Conservation (phyloP, 2,888 invertebrate species). For the Hipparchia semele region DNA sequence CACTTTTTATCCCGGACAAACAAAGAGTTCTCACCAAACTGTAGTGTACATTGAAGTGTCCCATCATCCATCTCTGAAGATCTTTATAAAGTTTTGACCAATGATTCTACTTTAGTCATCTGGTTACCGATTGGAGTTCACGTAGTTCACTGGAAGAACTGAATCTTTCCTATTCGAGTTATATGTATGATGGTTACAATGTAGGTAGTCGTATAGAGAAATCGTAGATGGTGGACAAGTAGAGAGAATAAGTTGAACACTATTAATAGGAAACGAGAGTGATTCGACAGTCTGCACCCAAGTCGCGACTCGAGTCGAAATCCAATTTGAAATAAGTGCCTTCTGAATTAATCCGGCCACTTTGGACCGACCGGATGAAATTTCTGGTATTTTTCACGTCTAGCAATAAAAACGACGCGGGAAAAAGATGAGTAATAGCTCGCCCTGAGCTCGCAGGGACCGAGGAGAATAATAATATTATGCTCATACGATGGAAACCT, state of each 20-base stretch:
- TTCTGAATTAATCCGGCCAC: constrained; percentile 81
- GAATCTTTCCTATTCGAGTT: neutral
- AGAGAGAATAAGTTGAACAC: constrained; percentile 52
- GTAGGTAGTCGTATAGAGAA: constrained; percentile 3
- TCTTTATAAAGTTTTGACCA: too few relatives aligned
- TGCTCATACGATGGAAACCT: constrained; percentile 69
- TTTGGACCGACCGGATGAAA: constrained; percentile 78
- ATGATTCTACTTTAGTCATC: too few relatives aligned
- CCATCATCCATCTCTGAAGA: too few relatives aligned
- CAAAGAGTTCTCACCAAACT: too few relatives aligned
- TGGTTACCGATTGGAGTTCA: neutral
- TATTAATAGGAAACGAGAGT: constrained; percentile 73
- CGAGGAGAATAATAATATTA: constrained; percentile 79
- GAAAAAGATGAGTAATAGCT: constrained; percentile 80
- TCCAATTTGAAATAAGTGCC: constrained; percentile 83
- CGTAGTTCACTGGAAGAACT: neutral
- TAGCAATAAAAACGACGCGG: constrained; percentile 77
- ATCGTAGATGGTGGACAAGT: constrained; percentile 21
- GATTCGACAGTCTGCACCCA: constrained; percentile 57
- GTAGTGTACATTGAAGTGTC: too few relatives aligned
- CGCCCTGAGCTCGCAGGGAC: constrained; percentile 69
- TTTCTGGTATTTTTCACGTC: constrained; percentile 83
- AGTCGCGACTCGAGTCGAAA: constrained; percentile 68
- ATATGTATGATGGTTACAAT: neutral
- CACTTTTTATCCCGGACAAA: too few relatives aligned